Evolutionary conservation across 2,888 invertebrate genomes (phyloP), one percentile per base, ranked within the genome.

Genomic region (Drosophila nigritarsus): DNA sequence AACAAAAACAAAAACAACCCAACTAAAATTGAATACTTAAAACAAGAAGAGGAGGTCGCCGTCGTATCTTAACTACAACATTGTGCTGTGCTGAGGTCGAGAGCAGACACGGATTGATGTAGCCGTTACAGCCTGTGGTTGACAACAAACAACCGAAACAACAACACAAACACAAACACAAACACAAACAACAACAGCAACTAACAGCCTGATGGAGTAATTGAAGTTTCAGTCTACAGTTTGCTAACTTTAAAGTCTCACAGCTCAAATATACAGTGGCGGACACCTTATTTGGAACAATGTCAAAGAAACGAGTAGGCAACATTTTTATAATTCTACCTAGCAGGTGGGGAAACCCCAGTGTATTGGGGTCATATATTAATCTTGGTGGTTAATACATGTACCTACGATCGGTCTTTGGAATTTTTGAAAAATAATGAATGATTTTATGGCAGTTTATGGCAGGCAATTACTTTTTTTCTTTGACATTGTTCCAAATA

Each of bases 41-140:
- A 72, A 64, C 48, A 53, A 60, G 68, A 64, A 64, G 82, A 82
- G 75, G 85, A 79, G 73, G 80, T 73, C 69, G 81, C 51, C 69
- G 54, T 65, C 77, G 60, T 68, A 66, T 74, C 75, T 82, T 66
- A 68, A 71, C 70, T 78, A 79, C 66, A 69, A 36, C 55, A 42
- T 63, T 55, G 59, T 49, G 30, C 27, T 55, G 59, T 32, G 34
- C 34, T 65, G 36, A 75, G 70, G 61, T 76, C 71, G 71, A 48
- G 64, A 45, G 61, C 53, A 71, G 77, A 64, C 61, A 70, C 77
- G 58, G 56, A 24, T 53, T 60, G 50, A 54, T 50, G 42, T 56
- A 42, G 81, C 81, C 63, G 50, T 78, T 78, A 80, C 78, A 75
- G 51, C 66, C 30, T 59, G 45, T 34, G 53, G 40, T 71, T 72